Conservation (phyloP, 1,140 invertebrate genomes). For the Manduca sexta region DNA sequence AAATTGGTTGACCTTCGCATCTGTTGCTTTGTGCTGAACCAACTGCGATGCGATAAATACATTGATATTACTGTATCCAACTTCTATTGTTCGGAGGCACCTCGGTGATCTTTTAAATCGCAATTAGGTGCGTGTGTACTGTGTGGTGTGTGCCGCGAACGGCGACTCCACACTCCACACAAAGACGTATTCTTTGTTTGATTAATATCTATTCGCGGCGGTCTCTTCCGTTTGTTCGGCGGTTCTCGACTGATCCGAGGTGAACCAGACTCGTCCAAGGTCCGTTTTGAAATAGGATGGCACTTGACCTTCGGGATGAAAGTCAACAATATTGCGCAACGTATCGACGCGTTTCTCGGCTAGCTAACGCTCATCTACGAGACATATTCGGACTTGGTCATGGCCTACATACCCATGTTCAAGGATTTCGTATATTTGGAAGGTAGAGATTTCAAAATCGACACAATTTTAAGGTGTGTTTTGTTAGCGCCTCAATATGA, state of each 20-base stretch:
- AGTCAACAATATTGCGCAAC: constrained; percentile 70
- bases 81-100: constrained; percentile 9
- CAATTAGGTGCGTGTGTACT: constrained; percentile 4
- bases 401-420: constrained; percentile 66
- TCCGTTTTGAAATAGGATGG: constrained; percentile 72
- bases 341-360: constrained; percentile 45
- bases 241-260: constrained; percentile 52
- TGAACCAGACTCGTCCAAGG: constrained; percentile 65
- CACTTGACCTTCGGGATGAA: constrained; percentile 72
- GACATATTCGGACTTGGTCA: constrained; percentile 66
- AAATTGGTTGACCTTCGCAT: constrained; percentile 61
- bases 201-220: constrained; percentile 48
- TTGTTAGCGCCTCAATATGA: constrained; percentile 39
- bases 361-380: constrained; percentile 64
- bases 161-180: no score
- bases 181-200: constrained; percentile 18
- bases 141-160: no score
- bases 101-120: constrained; percentile 9
- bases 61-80: constrained; percentile 10
- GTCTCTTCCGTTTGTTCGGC: constrained; percentile 55
- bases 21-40: constrained; percentile 30
- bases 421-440: constrained; percentile 73
- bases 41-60: constrained; percentile 14
- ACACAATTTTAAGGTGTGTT: constrained; percentile 61
- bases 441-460: constrained; percentile 67